These are phyloP conservation scores for Notodonta dromedarius DNA, from an alignment of 2,888 invertebrate species.

Conservation along the genomic window DNA sequence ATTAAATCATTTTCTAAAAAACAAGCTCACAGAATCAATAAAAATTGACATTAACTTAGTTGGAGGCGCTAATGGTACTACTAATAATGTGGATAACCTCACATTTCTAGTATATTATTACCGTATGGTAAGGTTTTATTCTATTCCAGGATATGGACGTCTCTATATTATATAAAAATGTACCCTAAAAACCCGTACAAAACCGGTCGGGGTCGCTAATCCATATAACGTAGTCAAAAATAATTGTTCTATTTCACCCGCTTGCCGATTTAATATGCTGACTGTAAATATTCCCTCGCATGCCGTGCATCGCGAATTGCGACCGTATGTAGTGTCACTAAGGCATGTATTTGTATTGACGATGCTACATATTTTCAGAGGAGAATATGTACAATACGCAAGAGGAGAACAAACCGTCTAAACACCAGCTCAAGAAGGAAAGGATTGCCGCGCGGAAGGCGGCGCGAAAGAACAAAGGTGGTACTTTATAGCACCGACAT, in stretches of 20 bases:
- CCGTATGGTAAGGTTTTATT: too few species aligned
- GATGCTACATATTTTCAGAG: slow-evolving; percentile 70
- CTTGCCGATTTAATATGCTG: background rate
- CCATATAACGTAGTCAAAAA: too few species aligned
- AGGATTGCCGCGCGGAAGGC: slow-evolving; percentile 83
- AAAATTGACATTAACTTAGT: too few species aligned
- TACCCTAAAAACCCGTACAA: background rate
- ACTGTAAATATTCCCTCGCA: background rate
- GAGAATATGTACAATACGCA: slow-evolving; percentile 77
- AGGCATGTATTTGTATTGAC: slow-evolving; percentile 59
- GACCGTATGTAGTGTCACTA: slow-evolving; percentile 41
- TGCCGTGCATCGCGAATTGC: background rate
- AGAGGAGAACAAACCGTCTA: slow-evolving; percentile 84
- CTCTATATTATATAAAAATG: background rate
- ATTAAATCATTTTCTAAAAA: too few species aligned
- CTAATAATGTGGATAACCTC: too few species aligned
- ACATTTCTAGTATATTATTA: too few species aligned
- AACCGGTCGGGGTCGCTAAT: background rate
- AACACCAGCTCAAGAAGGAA: slow-evolving; percentile 87
- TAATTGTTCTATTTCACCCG: background rate
- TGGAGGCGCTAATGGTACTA: too few species aligned
- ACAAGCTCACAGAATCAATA: too few species aligned
- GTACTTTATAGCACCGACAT: slow-evolving; percentile 29
- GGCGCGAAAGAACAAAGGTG: slow-evolving; percentile 79
- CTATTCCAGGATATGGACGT: too few species aligned